Evolutionary conservation across 2,113 vertebrate genomes (phyloP).

Genomic region (Coturnix japonica): DNA sequence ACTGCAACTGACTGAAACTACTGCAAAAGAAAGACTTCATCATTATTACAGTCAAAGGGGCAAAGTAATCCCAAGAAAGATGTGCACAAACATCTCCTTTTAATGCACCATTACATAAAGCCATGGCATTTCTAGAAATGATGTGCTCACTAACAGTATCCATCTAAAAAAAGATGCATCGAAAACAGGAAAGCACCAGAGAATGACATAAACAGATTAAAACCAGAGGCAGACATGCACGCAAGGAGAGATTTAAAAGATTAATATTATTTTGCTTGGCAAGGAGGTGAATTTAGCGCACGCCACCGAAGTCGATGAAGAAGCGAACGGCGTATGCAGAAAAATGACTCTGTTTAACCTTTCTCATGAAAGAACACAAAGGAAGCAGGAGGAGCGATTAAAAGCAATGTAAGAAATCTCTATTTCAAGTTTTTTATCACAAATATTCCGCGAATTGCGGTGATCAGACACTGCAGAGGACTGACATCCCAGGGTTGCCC

Average conservation of each 20-base stretch:
- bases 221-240: conserved; percentile 1
- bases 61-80: neutral
- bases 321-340: neutral
- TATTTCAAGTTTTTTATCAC: neutral
- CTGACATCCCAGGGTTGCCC: neutral
- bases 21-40: neutral
- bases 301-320: neutral
- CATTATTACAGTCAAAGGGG: neutral
- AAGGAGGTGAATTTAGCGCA: conserved; percentile 8
- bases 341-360: neutral
- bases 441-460: neutral
- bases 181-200: conserved; percentile 29
- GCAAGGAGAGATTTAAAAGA: conserved; percentile 56
- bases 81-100: neutral
- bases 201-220: conserved; percentile 55
- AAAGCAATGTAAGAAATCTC: neutral
- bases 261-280: conserved; percentile 32
- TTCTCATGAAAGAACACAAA: neutral
- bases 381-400: neutral
- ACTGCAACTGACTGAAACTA: neutral
- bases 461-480: neutral
- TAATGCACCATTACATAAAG: conserved; percentile 16
- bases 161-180: conserved; percentile 40
- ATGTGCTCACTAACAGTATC: neutral
- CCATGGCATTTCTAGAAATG: neutral